phyloP scores from a whole-genome alignment of 2,113 vertebrate species.

The Serilophus lunatus region DNA sequence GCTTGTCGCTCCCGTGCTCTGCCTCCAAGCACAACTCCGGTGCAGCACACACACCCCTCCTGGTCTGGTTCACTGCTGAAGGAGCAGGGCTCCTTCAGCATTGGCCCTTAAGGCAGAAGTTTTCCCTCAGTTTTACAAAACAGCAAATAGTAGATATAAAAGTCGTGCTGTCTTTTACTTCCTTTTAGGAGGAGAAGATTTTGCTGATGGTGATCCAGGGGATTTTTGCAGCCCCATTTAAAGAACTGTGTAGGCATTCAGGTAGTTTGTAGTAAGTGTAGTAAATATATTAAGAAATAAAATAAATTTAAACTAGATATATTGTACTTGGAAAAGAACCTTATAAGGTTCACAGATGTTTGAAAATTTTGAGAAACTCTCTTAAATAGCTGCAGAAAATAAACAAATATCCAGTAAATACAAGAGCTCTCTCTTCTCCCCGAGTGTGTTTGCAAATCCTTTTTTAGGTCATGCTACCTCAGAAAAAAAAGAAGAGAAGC shows the following conservation, averaged over 20 bases:
- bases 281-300: not conserved
- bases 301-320: not conserved
- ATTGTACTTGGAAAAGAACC: not conserved
- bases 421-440: not conserved
- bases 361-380: not conserved
- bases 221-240: not conserved
- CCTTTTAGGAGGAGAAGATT: not conserved
- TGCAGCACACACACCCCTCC: not conserved
- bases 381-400: slow-evolving; percentile 1
- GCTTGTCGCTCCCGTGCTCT: not conserved
- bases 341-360: not conserved
- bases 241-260: not conserved
- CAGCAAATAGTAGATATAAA: not conserved
- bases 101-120: not conserved
- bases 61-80: rapidly evolving
- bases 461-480: not conserved
- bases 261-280: not conserved
- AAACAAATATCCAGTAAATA: not conserved
- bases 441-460: not conserved
- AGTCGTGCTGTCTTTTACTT: rapidly evolving
- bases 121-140: not conserved
- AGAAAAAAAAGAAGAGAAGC: not conserved
- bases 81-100: not conserved
- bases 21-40: not conserved
- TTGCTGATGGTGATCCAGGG: not conserved